These are phyloP conservation scores for Rana temporaria DNA, from an alignment of 2,113 vertebrate genomes.

Conservation along the genomic window DNA sequence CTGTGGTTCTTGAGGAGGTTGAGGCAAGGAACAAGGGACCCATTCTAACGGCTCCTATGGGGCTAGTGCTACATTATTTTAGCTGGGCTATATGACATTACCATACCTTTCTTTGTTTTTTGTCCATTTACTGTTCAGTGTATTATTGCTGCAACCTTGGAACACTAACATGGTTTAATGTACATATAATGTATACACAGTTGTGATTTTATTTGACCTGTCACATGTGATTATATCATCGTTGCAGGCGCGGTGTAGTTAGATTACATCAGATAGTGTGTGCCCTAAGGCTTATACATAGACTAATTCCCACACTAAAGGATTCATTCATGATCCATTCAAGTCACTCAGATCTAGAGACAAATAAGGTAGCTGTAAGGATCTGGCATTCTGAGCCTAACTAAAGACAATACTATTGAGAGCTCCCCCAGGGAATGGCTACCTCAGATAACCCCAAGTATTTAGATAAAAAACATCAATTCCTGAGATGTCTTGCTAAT, in stretches of 20 bases:
- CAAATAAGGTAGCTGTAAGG: constrained; percentile 16
- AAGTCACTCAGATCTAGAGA: constrained; percentile 42
- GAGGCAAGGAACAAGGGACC: too few relatives aligned
- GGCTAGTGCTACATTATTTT: too few relatives aligned
- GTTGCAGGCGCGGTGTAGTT: not conserved
- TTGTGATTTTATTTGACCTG: constrained; percentile 21
- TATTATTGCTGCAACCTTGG: not conserved
- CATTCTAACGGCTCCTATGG: too few relatives aligned
- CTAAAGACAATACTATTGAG: constrained; percentile 6
- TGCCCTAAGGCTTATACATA: constrained; percentile 2
- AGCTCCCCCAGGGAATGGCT: not conserved
- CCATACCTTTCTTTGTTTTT: not conserved
- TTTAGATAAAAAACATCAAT: not conserved
- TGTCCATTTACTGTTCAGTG: not conserved
- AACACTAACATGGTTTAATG: not conserved
- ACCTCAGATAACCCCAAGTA: constrained; percentile 8
- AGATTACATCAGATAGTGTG: constrained; percentile 22
- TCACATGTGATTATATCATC: constrained; percentile 26
- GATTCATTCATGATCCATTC: constrained; percentile 45
- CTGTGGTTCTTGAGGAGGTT: too few relatives aligned
- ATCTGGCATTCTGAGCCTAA: constrained; percentile 18
- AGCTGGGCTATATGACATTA: not conserved
- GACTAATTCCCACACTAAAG: constrained; percentile 39
- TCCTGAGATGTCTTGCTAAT: too few relatives aligned
- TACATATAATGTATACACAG: constrained; percentile 8